Evolutionary conservation across 2,113 vertebrate genomes (phyloP).

Genomic region (Psilopsiagon aurifrons): DNA sequence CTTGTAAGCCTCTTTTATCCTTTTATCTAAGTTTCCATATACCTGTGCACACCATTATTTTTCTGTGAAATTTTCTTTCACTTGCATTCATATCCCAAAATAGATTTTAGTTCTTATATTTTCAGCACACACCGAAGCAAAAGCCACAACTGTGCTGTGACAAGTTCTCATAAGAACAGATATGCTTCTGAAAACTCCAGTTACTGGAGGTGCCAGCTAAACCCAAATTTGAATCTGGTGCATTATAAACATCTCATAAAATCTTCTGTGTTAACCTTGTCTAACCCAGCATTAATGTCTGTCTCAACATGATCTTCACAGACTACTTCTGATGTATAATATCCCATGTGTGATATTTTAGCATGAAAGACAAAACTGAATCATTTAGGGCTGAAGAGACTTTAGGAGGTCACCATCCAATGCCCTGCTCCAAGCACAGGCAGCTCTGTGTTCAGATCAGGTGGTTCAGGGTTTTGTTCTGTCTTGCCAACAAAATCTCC

Average conservation of each 20-base stretch:
- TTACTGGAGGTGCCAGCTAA: background rate
- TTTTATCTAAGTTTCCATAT: background rate
- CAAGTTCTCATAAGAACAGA: background rate
- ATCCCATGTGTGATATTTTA: background rate
- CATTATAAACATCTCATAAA: background rate
- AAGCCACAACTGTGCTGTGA: background rate
- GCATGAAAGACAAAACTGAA: background rate
- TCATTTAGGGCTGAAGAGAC: background rate
- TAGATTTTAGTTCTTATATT: background rate
- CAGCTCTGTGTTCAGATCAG: background rate
- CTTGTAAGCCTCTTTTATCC: background rate
- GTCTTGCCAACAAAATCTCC: background rate
- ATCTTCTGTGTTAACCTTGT: background rate
- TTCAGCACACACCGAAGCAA: background rate
- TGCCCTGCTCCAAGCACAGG: background rate
- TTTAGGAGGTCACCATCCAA: background rate
- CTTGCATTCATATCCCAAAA: background rate
- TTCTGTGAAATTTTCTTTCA: background rate
- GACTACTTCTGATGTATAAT: background rate
- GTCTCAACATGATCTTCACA: background rate
- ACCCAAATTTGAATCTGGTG: background rate
- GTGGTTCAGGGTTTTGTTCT: accelerated
- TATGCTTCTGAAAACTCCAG: background rate
- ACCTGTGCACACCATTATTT: background rate
- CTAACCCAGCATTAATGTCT: background rate